phyloP scores from a whole-genome alignment of 2,797 vertebrate genomes.

The Mus caroli region DNA sequence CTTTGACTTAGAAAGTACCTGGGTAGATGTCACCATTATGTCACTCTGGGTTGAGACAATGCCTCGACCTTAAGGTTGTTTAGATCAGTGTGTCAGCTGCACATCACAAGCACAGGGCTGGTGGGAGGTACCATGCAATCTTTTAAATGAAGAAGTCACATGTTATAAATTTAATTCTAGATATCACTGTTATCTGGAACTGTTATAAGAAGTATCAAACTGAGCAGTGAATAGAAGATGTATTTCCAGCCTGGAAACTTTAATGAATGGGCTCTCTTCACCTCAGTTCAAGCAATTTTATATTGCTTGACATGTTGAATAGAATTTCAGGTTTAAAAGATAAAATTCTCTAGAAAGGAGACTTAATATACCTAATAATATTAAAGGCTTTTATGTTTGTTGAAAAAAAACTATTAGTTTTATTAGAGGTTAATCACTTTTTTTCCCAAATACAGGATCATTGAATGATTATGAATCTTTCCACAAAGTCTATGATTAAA shows the following conservation, averaged over 20 bases:
- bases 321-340: constrained; percentile 49
- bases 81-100: not conserved
- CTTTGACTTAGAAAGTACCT: constrained; percentile 51
- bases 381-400: constrained; percentile 35
- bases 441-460: not conserved
- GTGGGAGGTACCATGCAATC: not conserved
- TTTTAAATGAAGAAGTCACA: constrained; percentile 33
- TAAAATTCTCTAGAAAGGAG: not conserved
- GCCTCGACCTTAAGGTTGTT: not conserved
- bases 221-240: not conserved
- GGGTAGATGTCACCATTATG: constrained; percentile 31
- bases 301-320: constrained; percentile 6
- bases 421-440: constrained; percentile 8
- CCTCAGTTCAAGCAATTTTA: not conserved
- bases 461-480: constrained; percentile 17
- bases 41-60: not conserved
- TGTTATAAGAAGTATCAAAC: constrained; percentile 7
- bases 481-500: constrained; percentile 43
- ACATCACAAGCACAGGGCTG: not conserved
- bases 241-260: not conserved
- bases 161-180: constrained; percentile 21
- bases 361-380: constrained; percentile 26
- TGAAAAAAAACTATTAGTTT: not conserved
- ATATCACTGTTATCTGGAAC: constrained; percentile 22
- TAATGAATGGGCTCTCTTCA: not conserved